Conservation (phyloP, 2,888 invertebrate genomes). For the Rhamphomyia laevipes region DNA sequence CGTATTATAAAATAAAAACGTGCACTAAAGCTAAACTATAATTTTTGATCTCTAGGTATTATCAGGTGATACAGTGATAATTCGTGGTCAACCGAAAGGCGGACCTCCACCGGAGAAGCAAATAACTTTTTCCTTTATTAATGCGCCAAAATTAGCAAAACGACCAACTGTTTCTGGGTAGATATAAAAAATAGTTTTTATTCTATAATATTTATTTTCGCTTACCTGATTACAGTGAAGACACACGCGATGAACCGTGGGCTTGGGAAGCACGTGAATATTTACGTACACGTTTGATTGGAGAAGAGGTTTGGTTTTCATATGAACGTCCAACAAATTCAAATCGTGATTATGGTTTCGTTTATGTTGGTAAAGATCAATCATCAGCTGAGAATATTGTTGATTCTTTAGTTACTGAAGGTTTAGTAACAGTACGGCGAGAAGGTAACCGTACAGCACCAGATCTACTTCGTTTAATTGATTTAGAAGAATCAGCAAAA, state of each 20-base stretch:
- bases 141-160: conserved; percentile 82
- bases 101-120: conserved; percentile 90
- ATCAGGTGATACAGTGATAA: conserved; percentile 91
- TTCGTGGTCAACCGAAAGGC: conserved; percentile 68
- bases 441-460: conserved; percentile 53
- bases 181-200: conserved; percentile 1
- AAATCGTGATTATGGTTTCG: conserved; percentile 75
- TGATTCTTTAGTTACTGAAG: conserved; percentile 79
- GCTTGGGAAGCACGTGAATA: conserved; percentile 98
- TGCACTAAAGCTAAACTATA: background rate
- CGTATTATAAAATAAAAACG: background rate
- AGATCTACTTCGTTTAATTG: conserved; percentile 58
- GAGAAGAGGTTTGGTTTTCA: conserved; percentile 77
- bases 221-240: conserved; percentile 47
- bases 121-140: conserved; percentile 79
- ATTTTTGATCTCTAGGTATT: conserved; percentile 54
- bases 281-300: conserved; percentile 81
- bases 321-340: conserved; percentile 74
- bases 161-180: conserved; percentile 47
- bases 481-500: conserved; percentile 84
- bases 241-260: conserved; percentile 80
- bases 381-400: conserved; percentile 75
- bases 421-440: conserved; percentile 68
- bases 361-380: conserved; percentile 74
- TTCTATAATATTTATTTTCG: background rate